Base-by-base conservation (phyloP, 2,113 vertebrate genomes). In the Astatoreochromis straeleni region DNA sequence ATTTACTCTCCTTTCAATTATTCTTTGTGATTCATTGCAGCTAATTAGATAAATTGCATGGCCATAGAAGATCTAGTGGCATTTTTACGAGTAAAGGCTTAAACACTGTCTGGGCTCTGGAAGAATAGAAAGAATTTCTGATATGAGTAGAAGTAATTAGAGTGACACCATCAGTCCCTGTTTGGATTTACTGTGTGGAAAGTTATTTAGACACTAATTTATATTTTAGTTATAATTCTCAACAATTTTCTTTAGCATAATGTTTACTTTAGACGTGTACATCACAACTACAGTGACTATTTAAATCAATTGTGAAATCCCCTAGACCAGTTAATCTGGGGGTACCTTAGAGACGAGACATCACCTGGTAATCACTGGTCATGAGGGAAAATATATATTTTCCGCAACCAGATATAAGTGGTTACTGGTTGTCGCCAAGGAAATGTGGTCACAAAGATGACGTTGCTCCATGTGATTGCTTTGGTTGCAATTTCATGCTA, bases 61-160 rank as follows among this genome's bases (percentile, higher is more conserved):
- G 19, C 63, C 86, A 5, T 40, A 70, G 60, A 83, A 60, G 84
- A 75, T 19, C 65, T 70, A 89, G 29, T 84, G 75, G 63, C 40
- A 21, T 83, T 87, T 84, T 31, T n/a, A 26, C 42, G 63, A 75
- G 80, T 4, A 3, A 35, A 6, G 26, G 21, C 80, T 89, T 42
- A 42, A 81, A 49, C 79, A 55, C 45, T 86, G 91, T 88, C 91
- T 92, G 86, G 89, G 85, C 75, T 85, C 88, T 68, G 87, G 33
- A 86, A 17, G 58, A 58, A 87, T 9, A 5, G 53, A 79, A 35
- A 80, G 35, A 81, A 19, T 53, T n/a, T 63, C 81, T 81, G 45
- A 87, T 73, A 63, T 58, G 31, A 87, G 42, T 81, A 68, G 45
- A 82, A 40, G 42, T 75, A 24, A 49, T 49, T 49, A 12, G 70